These are phyloP conservation scores for Raja brachyura DNA, from an alignment of 2,113 vertebrate genomes.

Conservation along the genomic window DNA sequence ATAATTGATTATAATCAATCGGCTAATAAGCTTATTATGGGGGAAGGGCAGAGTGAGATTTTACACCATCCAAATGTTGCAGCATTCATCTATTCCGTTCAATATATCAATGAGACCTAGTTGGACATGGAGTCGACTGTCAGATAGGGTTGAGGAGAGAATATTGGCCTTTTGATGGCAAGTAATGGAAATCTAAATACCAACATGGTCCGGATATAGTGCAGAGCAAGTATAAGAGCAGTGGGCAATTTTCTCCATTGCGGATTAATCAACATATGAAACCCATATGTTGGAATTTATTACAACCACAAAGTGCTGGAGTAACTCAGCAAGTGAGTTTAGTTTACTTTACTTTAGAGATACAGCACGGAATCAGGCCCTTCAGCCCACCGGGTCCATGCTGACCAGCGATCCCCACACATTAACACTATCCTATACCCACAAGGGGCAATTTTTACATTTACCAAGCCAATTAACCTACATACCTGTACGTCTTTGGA, in stretches of 20 bases:
- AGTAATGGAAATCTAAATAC: neutral
- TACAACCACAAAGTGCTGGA: too few relatives aligned
- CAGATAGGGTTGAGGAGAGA: neutral
- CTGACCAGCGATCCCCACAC: too few relatives aligned
- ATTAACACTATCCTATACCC: too few relatives aligned
- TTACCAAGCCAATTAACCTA: too few relatives aligned
- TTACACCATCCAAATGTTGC: neutral
- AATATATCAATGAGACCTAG: neutral
- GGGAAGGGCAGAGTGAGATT: neutral
- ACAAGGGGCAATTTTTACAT: too few relatives aligned
- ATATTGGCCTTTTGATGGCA: neutral
- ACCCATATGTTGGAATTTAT: neutral
- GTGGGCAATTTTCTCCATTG: neutral
- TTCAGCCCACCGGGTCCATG: too few relatives aligned
- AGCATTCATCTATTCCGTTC: neutral
- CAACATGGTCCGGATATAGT: neutral
- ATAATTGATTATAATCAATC: conserved; percentile 18
- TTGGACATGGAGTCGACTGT: neutral
- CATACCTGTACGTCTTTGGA: too few relatives aligned
- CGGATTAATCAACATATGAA: neutral
- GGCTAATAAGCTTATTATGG: conserved; percentile 10
- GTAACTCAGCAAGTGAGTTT: too few relatives aligned
- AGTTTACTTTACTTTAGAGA: too few relatives aligned
- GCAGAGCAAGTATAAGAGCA: too few relatives aligned
- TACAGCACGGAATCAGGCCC: too few relatives aligned